These are phyloP conservation scores for Periplaneta americana DNA, from an alignment of 1,140 invertebrate genomes.

Conservation along the genomic window DNA sequence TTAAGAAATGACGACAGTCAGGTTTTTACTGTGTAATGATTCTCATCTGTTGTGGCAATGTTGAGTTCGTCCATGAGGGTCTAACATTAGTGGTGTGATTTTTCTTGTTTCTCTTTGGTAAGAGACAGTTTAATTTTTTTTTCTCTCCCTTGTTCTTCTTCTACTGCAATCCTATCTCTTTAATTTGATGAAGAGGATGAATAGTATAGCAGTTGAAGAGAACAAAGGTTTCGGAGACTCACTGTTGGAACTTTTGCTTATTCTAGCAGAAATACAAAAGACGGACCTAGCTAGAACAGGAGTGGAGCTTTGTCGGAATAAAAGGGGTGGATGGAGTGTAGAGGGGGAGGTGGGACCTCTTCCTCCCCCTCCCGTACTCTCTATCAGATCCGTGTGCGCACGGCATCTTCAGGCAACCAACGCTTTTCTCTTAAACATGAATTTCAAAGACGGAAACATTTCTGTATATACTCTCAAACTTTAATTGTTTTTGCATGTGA, in stretches of 20 bases:
- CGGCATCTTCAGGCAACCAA: too few relatives aligned
- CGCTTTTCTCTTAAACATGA: background rate
- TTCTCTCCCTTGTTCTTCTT: background rate
- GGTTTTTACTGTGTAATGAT: too few relatives aligned
- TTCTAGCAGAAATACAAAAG: background rate
- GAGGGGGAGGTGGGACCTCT: too few relatives aligned
- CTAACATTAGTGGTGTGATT: background rate
- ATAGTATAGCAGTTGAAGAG: background rate
- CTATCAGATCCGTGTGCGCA: background rate
- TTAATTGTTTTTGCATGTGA: background rate
- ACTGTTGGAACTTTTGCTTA: background rate
- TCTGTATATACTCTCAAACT: background rate
- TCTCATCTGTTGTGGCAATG: too few relatives aligned
- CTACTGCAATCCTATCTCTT: background rate
- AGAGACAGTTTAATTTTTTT: too few relatives aligned
- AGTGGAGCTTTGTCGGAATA: background rate
- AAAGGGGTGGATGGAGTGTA: too few relatives aligned
- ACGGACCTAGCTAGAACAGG: background rate
- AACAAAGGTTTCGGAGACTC: background rate
- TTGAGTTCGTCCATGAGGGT: background rate
- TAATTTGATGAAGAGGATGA: background rate
- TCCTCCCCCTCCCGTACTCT: background rate
- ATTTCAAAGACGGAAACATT: background rate
- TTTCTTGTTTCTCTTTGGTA: background rate
- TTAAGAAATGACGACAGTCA: too few relatives aligned